Percentiles rank a stretch among this genome's conserved stretches.
phyloP scores from a whole-genome alignment of 2,888 invertebrate genomes.

The Drosophila histrio region DNA sequence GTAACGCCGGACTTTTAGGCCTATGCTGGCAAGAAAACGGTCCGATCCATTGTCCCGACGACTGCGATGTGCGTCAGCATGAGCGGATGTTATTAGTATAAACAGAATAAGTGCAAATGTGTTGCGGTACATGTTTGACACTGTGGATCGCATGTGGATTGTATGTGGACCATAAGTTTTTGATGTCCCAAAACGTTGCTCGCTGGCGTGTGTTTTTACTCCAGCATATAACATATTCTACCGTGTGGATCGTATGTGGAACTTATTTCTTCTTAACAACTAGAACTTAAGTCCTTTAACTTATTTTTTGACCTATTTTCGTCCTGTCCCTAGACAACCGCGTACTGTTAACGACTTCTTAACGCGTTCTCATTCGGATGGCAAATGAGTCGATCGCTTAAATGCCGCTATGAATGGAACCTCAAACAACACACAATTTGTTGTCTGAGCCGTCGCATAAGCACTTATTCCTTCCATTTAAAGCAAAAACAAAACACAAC shows the following conservation, averaged over 20 bases:
- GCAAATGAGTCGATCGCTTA: slow-evolving; percentile 58
- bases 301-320: neutral
- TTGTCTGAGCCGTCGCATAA: slow-evolving; percentile 28
- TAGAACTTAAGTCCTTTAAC: neutral
- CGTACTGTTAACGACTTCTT: slow-evolving; percentile 58
- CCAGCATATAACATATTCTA: neutral
- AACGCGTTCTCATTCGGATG: slow-evolving; percentile 64
- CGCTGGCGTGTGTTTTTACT: too few species aligned
- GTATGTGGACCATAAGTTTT: neutral
- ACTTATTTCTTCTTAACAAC: neutral
- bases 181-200: neutral
- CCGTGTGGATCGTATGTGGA: slow-evolving; percentile 5
- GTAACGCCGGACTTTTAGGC: slow-evolving; percentile 49
- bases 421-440: slow-evolving; percentile 39
- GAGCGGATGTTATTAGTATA: neutral
- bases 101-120: slow-evolving; percentile 8
- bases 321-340: neutral
- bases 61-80: slow-evolving; percentile 13
- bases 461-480: slow-evolving; percentile 67
- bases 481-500: slow-evolving; percentile 32
- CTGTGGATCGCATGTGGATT: slow-evolving; percentile 1
- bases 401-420: slow-evolving; percentile 51
- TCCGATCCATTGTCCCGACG: slow-evolving; percentile 60
- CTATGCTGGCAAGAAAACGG: slow-evolving; percentile 57
- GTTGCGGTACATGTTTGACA: slow-evolving; percentile 3